Conservation (phyloP, 2,113 vertebrate genomes). For the Conger conger region DNA sequence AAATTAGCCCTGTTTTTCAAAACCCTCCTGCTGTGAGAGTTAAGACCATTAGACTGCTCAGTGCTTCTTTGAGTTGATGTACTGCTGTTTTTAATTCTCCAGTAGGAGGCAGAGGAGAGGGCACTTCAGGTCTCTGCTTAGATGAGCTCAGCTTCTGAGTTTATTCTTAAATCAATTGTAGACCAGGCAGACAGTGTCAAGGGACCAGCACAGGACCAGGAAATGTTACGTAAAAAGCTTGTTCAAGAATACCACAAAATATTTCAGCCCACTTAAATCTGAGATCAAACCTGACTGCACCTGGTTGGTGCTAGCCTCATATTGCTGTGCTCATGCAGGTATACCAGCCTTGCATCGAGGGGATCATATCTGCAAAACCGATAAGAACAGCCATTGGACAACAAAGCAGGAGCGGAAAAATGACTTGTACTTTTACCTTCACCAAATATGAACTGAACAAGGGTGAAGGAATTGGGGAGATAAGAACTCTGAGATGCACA, state of each 20-base stretch:
- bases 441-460: constrained; percentile 1
- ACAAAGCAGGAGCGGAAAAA: neutral
- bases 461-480: neutral
- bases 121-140: neutral
- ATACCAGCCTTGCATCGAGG: neutral
- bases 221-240: neutral
- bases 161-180: neutral
- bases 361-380: neutral
- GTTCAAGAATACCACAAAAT: neutral
- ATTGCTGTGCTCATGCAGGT: constrained; percentile 8
- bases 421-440: neutral
- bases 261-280: neutral
- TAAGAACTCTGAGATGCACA: constrained; percentile 34
- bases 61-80: neutral
- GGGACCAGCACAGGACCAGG: neutral
- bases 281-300: neutral
- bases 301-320: neutral
- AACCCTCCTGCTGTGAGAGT: neutral
- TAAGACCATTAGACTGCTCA: neutral
- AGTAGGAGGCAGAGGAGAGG: neutral
- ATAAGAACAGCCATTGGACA: constrained; percentile 9
- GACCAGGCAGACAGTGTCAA: neutral
- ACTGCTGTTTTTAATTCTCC: neutral
- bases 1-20: constrained; percentile 11
- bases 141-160: neutral